Conservation (phyloP, 1,140 invertebrate species). For the Yoshiicerus persimilis region DNA sequence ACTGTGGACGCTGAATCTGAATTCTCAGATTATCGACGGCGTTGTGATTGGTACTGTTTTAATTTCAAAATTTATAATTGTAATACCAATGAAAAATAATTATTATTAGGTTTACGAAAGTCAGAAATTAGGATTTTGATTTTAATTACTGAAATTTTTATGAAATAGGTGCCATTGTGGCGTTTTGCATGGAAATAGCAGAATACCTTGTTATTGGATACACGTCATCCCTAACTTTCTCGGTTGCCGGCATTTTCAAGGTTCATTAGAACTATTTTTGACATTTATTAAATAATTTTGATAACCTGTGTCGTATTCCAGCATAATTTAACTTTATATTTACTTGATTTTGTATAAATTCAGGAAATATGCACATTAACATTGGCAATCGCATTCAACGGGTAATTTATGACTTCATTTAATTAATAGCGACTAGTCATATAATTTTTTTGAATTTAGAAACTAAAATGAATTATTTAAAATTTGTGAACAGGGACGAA, state of each 20-base stretch:
- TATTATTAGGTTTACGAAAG: background rate
- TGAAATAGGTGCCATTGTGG: slow-evolving; percentile 74
- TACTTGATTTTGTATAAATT: slow-evolving; percentile 54
- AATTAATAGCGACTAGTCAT: no score
- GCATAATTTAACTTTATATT: no score
- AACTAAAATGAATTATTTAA: background rate
- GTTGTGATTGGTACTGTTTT: background rate
- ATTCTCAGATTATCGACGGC: background rate
- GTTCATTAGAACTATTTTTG: slow-evolving; percentile 63
- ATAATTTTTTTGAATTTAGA: no score
- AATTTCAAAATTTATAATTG: background rate
- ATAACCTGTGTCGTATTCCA: no score
- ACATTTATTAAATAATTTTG: slow-evolving; percentile 40
- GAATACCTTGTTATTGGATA: slow-evolving; percentile 91
- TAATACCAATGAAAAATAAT: background rate
- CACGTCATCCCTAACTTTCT: slow-evolving; percentile 96
- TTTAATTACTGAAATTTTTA: no score
- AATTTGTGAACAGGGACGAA: slow-evolving; percentile 60
- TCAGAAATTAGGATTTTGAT: no score
- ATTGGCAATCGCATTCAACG: slow-evolving; percentile 80
- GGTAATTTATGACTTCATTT: slow-evolving; percentile 52
- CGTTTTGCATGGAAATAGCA: slow-evolving; percentile 91
- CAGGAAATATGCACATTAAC: slow-evolving; percentile 88
- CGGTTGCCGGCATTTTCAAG: slow-evolving; percentile 95
- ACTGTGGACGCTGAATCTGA: background rate